Percentiles rank a stretch among this genome's conserved stretches.
These are phyloP conservation scores for Nemoura dubitans DNA, from an alignment of 2,888 invertebrate genomes.

Conservation along the genomic window DNA sequence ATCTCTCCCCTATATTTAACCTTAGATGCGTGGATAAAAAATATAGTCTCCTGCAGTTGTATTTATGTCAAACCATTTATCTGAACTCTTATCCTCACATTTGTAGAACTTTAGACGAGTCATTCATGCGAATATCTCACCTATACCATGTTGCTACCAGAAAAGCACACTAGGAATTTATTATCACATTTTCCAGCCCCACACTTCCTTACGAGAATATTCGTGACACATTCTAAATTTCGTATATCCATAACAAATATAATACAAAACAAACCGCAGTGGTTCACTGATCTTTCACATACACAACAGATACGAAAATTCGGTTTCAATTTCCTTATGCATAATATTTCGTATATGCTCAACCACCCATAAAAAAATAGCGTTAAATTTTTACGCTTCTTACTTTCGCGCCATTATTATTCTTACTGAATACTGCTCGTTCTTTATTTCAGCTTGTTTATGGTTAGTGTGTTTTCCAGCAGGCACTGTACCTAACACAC, in stretches of 20 bases:
- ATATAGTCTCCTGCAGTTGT: neutral
- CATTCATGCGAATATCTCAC: neutral
- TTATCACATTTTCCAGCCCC: neutral
- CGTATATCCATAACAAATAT: neutral
- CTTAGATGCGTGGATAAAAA: conserved; percentile 18
- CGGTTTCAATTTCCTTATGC: neutral
- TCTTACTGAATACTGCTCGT: neutral
- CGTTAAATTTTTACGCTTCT: neutral
- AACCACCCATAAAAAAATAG: neutral
- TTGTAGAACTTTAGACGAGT: neutral
- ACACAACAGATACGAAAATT: neutral
- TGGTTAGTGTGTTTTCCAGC: neutral
- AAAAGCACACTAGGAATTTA: neutral
- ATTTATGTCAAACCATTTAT: conserved; percentile 29
- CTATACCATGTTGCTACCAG: too few relatives aligned
- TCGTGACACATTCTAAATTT: neutral
- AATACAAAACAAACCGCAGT: neutral
- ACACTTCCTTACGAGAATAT: neutral
- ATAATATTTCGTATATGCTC: neutral
- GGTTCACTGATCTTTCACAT: neutral
- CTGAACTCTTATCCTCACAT: neutral
- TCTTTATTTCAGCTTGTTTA: conserved; percentile 1
- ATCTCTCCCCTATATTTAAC: conserved; percentile 18
- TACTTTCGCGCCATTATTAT: neutral
- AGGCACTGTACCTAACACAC: neutral